Evolutionary conservation across 2,113 vertebrate species (phyloP).

Genomic region (Rhombomys opimus): DNA sequence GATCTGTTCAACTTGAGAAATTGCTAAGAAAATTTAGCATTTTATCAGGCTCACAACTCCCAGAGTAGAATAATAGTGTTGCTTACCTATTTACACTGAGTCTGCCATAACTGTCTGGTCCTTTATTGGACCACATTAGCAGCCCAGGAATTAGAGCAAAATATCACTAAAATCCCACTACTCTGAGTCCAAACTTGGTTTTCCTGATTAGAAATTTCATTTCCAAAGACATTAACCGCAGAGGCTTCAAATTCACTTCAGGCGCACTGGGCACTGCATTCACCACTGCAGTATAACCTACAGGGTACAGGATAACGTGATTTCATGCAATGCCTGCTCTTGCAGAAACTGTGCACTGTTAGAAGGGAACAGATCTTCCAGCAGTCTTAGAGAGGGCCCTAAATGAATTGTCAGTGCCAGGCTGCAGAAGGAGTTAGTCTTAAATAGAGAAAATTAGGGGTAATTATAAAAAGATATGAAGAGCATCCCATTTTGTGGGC

Average conservation of each 20-base stretch:
- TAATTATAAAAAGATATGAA: neutral
- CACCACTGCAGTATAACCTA: neutral
- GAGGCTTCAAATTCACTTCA: slow-evolving; percentile 19
- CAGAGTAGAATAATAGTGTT: slow-evolving; percentile 41
- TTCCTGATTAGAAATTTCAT: neutral
- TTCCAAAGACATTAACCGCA: slow-evolving; percentile 22
- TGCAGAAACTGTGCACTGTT: neutral
- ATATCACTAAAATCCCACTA: neutral
- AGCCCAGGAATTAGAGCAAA: slow-evolving; percentile 8
- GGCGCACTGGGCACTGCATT: neutral
- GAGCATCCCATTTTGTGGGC: neutral
- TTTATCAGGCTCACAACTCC: slow-evolving; percentile 31
- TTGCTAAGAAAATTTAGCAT: slow-evolving; percentile 36
- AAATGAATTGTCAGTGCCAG: neutral
- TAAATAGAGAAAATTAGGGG: neutral
- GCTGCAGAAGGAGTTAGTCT: neutral
- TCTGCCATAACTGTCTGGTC: neutral
- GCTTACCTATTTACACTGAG: neutral
- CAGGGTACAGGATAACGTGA: neutral
- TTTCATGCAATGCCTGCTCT: neutral
- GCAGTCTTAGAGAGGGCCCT: neutral
- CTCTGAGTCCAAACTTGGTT: slow-evolving; percentile 3
- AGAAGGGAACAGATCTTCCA: neutral
- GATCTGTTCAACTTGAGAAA: neutral
- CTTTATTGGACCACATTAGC: neutral